Evolutionary conservation across 2,113 vertebrate genomes (phyloP), one percentile per base, ranked within the genome.

Genomic region (Apaloderma vittatum): DNA sequence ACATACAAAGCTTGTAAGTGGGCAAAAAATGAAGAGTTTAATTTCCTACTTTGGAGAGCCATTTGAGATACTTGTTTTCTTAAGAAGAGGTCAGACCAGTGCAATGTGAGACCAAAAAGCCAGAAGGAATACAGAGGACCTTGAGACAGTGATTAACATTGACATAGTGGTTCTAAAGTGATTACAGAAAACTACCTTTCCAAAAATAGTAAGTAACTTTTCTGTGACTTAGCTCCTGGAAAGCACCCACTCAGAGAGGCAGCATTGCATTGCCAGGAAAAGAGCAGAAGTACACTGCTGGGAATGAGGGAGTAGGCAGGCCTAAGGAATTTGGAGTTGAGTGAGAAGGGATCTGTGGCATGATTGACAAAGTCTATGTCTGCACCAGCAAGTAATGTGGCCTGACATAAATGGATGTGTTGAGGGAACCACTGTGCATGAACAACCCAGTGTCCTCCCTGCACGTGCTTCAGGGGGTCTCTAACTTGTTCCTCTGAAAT

Each of bases 331-430:
- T 9, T 81, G 43, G 32, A 27, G 8, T 2, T 72, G 12, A 1
- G 5, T 52, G 10, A 26, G 23, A 87, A 89, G 7, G 13, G 55
- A 62, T 9, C 24, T 48, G 16, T 45, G 9, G 3, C 2, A 1
- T 3, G 2, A 48, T 5, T 1, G 3, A 23, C 17, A 36, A 54
- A 70, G 7, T 9, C 26, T 3, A 0, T 21, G 8, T 58, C 9
- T 24, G 5, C n/a, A 46, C 16, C 16, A n/a, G 15, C 13, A 82
- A 37, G 37, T 5, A 79, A 30, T 4, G 10, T 54, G 70, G 19
- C 10, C 36, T 3, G 18, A 34, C 6, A 17, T 26, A 82, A 54
- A 48, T 12, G 12, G 18, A 9, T n/a, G 40, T 77, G 2, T 24
- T 43, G 12, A 73, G 26, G 15, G 16, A 61, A 91, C 40, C 23